Base-by-base conservation (phyloP, 2,797 vertebrate genomes). In the Leucoraja ocellata region DNA sequence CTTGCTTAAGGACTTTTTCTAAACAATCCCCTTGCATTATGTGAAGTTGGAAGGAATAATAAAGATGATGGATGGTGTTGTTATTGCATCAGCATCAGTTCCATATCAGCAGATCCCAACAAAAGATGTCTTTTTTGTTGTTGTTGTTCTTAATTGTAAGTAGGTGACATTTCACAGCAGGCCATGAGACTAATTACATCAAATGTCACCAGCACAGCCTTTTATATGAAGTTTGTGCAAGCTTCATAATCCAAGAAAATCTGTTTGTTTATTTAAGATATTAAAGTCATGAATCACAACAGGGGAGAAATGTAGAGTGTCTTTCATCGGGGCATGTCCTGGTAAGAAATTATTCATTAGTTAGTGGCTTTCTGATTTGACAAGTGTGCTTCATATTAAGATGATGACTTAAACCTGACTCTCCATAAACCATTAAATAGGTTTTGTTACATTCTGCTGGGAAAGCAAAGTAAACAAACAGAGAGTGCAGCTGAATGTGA, bases 141-240 rank as follows among this genome's bases (percentile, higher is more conserved):
- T 92, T 92, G 32, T 71, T 68, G 46, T 68, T 92, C 90, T 92
- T 76, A 76, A 92, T 76, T 84, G 94, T 95, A 96, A 95, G 95
- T 94, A 93, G 94, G 94, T 96, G 94, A 77, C 94, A 96, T 96
- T 96, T 96, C 84, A 94, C 93, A 93, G 95, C 94, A 95, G 94
- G 95, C 21, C 73, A 92, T 95, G 94, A 96, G 95, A 93, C 91
- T 96, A 96, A 95, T 96, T 96, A 95, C 95, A 94, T 93, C 94
- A 96, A 96, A 96, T 94, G 95, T 95, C 95, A 96, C 93, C 36
- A 91, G 93, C 14, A 58, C 95, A 95, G 94, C 95, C 96, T 95
- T 95, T 95, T 95, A 93, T 95, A 76, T 92, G 71, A 95, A 96
- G 90, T 14, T 21, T 95, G 95, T 96, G 81, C 90, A 94, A 94